phyloP scores from a whole-genome alignment of 1,140 invertebrate genomes.

The Achatina immaculata region DNA sequence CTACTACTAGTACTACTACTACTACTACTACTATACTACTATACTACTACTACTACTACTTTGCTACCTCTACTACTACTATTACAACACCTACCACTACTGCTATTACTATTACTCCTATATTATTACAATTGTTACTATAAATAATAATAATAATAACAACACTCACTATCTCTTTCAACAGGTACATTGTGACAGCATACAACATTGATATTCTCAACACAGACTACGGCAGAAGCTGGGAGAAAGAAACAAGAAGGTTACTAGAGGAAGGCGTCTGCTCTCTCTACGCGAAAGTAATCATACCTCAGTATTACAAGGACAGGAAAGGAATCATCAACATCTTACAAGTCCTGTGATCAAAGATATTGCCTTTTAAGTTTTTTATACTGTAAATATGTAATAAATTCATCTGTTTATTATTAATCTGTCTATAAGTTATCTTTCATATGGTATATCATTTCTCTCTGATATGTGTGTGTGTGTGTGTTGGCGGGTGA shows the following conservation, averaged over 20 bases:
- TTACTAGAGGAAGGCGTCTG: not conserved
- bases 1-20: not conserved
- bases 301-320: not conserved
- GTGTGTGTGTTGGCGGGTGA: too few species aligned
- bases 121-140: not conserved
- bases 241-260: constrained; percentile 3
- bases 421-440: too few species aligned
- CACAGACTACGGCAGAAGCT: not conserved
- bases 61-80: not conserved
- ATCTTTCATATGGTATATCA: too few species aligned
- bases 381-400: too few species aligned
- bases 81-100: not conserved
- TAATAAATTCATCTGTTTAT: too few species aligned
- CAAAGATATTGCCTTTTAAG: too few species aligned
- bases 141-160: too few species aligned
- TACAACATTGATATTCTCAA: not conserved
- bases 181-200: not conserved
- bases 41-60: not conserved
- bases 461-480: too few species aligned
- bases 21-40: not conserved
- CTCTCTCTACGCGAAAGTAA: not conserved
- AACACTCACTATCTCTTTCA: too few species aligned
- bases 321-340: not conserved
- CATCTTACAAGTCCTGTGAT: constrained; percentile 8
- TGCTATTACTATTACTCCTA: not conserved